A percentile compares a stretch with the other conserved stretches of the same genome.
Evolutionary conservation across 2,888 invertebrate genomes (phyloP).

Genomic region (Bellardia pandia): DNA sequence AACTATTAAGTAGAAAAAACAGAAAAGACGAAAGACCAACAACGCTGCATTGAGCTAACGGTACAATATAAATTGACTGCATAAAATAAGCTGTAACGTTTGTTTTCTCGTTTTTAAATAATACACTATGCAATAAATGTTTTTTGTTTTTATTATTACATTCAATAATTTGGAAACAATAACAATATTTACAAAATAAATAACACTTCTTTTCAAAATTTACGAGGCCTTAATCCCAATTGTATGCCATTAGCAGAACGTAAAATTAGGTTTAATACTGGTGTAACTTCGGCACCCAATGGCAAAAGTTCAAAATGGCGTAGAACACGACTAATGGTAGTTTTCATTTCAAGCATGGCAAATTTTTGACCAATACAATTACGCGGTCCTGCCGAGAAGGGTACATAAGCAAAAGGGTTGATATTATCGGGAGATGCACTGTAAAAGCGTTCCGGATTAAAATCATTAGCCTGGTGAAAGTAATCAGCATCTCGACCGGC

Average conservation of each 20-base stretch:
- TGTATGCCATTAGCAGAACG: constrained; percentile 79
- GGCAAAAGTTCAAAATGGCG: constrained; percentile 79
- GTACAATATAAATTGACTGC: too few species aligned
- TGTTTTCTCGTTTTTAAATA: too few species aligned
- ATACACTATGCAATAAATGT: too few species aligned
- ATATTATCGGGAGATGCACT: constrained; percentile 81
- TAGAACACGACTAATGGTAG: constrained; percentile 78
- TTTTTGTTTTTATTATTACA: too few species aligned
- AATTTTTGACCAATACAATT: constrained; percentile 84
- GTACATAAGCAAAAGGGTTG: constrained; percentile 80
- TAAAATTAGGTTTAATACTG: constrained; percentile 77
- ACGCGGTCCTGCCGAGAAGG: constrained; percentile 87
- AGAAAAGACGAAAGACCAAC: too few species aligned
- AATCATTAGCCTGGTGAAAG: constrained; percentile 79
- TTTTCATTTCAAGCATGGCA: constrained; percentile 81
- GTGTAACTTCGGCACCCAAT: constrained; percentile 77
- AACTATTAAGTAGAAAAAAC: too few species aligned
- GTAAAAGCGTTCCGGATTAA: constrained; percentile 84
- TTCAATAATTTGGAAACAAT: too few species aligned
- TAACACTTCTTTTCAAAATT: background rate
- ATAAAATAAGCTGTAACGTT: too few species aligned
- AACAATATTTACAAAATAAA: background rate
- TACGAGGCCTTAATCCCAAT: constrained; percentile 76
- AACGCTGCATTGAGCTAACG: too few species aligned
- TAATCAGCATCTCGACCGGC: constrained; percentile 78